Base-by-base conservation (phyloP, 2,888 invertebrate genomes). In the Andrena haemorrhoa region DNA sequence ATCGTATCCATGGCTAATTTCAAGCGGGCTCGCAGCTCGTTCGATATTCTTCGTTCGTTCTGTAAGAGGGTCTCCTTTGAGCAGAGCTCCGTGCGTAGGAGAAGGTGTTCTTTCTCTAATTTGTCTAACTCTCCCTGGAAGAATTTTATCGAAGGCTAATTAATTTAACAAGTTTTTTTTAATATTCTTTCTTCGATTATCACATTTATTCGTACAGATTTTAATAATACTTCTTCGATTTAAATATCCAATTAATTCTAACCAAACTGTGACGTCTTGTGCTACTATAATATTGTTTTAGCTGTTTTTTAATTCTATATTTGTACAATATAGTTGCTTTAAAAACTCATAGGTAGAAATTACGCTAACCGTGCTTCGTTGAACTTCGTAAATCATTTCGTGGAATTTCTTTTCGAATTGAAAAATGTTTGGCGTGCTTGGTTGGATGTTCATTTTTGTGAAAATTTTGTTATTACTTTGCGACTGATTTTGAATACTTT, bases 301-400 rank as follows among this genome's bases (percentile, higher is more conserved):
- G 16, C 12, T 60, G 5, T 16, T 60, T 12, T 60, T 16, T 29
- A 4, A n/a, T 7, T 29, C n/a, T 23, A 20, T 20, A 61, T 61
- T 61, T 61, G 7, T 20, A 10, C 20, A 1, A 63, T 29, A 5
- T 47, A 31, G 20, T 20, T 16, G n/a, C 16, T 41, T 41, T 16
- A 41, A 16, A 41, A 41, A 41, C 16, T 41, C 1, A 16, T 41
- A 3, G 3, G 12, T 53, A 56, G 23, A 26, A 10, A 26, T 10
- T 56, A 56, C 23, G 79, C 83, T 74, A 79, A 92, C 93, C 33
- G 88, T 84, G 76, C 91, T 91, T 81, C 88, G 90, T 56, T 90
- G 88, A 26, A 92, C 56, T 53, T 93, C 92, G 69, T 89, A 86
- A 7, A 92, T 70, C 66, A 89, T 90, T 81, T 90, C 89, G 12